Evolutionary conservation across 2,113 vertebrate species (phyloP), one percentile per base, ranked within the genome.

Genomic region (Mormyrus lacerda): DNA sequence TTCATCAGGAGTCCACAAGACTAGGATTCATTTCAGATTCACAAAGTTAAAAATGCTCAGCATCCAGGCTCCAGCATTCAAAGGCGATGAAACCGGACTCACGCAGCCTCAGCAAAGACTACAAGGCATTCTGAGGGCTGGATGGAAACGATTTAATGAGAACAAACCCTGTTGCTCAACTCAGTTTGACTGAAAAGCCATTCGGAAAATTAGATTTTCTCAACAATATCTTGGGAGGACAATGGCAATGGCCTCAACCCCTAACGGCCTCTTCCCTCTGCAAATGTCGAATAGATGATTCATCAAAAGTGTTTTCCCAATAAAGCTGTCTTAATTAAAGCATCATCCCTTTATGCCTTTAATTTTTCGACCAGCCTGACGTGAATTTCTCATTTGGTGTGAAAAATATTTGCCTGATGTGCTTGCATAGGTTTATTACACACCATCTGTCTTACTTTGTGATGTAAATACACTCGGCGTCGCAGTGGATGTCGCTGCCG

Each of bases 401-500:
- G 10, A 42, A 53, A 82, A 82, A 31, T 24, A 35, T 5, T 13
- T 10, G 35, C 19, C 21, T 17, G 51, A 3, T 19, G 65, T 42
- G 9, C 45, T 42, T 19, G 47, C 17, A 51, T 39, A 39, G 44
- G 4, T 24, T 89, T 45, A 21, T 27, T 45, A n/a, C 53, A 17
- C 51, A 42, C 88, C 79, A 89, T 89, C 79, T 61, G 88, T 89
- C 79, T 84, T 31, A 61, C 79, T 61, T 84, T 84, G 50, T 10
- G 11, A n/a, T 42, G 35, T 61, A 53, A 84, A 39, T 85, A 61
- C 87, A 65, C 35, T 17, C 35, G 45, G 42, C 3, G n/a, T 4
- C 61, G 31, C 1, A 42, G 39, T 5, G 31, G 13, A 48, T 31
- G 44, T 48, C 2, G 55, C 19, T 39, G 7, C 48, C 31, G 11